Percentiles rank a stretch among this genome's conserved stretches.
These are phyloP conservation scores for Regulus satrapa DNA, from an alignment of 2,113 vertebrate genomes.

Conservation along the genomic window DNA sequence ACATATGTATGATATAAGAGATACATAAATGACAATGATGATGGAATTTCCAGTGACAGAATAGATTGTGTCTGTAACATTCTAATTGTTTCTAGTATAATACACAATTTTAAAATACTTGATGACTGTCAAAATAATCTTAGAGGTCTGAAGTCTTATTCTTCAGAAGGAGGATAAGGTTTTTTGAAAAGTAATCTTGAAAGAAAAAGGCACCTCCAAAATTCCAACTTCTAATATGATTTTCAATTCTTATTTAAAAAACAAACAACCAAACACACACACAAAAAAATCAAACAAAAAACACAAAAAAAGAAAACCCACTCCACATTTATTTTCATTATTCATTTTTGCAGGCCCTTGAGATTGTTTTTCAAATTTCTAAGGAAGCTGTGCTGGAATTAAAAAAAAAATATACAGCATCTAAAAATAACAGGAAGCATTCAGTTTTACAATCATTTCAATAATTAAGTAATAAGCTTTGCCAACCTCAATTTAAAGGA, in stretches of 20 bases:
- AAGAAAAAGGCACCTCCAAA: not conserved
- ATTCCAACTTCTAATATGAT: not conserved
- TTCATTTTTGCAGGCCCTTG: not conserved
- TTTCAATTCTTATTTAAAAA: not conserved
- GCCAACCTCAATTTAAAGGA: not conserved
- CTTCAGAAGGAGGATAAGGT: too few relatives aligned
- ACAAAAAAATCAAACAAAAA: too few relatives aligned
- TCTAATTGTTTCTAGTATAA: not conserved
- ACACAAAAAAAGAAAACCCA: too few relatives aligned
- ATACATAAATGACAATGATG: not conserved
- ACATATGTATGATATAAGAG: not conserved
- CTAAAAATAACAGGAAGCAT: not conserved
- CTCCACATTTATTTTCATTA: not conserved
- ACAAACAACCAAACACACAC: too few relatives aligned
- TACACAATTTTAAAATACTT: not conserved
- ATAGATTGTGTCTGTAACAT: too few relatives aligned
- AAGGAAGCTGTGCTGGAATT: not conserved
- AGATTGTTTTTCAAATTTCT: constrained; percentile 11
- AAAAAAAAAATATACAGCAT: not conserved
- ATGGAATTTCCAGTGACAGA: not conserved
- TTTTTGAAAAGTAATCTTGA: not conserved
- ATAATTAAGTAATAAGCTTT: constrained; percentile 29
- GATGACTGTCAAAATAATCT: not conserved
- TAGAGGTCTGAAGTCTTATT: not conserved
- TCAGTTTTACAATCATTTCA: not conserved